A percentile compares a stretch with the other conserved stretches of the same genome.
Evolutionary conservation across 1,140 invertebrate genomes (phyloP).

Genomic region (Apocrypta bakeri): DNA sequence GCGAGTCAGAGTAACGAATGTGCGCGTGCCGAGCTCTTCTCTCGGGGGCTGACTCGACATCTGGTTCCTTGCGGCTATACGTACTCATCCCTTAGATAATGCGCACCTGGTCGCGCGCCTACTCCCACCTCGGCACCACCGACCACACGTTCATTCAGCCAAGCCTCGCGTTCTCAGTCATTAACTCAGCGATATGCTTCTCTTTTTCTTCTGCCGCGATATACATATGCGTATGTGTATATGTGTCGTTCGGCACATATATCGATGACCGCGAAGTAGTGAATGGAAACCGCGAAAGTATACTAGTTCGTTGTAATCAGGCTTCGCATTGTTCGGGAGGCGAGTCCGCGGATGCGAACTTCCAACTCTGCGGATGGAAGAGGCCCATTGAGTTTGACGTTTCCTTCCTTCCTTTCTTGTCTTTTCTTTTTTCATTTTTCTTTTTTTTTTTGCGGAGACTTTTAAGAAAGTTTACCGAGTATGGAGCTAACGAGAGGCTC

Average conservation of each 20-base stretch:
- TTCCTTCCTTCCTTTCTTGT: slow-evolving; percentile 13
- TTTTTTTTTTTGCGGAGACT: not conserved
- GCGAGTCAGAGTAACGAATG: slow-evolving; percentile 29
- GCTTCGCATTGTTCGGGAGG: not conserved
- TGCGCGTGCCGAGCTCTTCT: slow-evolving; percentile 41
- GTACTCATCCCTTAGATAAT: slow-evolving; percentile 53
- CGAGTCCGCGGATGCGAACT: slow-evolving; percentile 24
- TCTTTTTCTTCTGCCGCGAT: not conserved
- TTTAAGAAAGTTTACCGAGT: not conserved
- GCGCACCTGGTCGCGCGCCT: slow-evolving; percentile 50
- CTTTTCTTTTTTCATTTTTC: not conserved
- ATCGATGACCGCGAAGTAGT: not conserved
- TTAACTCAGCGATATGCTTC: slow-evolving; percentile 5
- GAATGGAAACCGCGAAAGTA: not conserved
- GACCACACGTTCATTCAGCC: slow-evolving; percentile 31
- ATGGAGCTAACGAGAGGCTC: not conserved
- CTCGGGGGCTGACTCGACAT: slow-evolving; percentile 34
- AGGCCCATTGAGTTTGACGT: slow-evolving; percentile 33
- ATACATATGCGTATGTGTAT: not conserved
- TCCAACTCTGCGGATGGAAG: not conserved
- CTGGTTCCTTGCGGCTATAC: slow-evolving; percentile 36
- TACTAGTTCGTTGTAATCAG: not conserved
- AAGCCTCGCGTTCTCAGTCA: slow-evolving; percentile 9
- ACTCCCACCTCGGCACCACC: slow-evolving; percentile 36
- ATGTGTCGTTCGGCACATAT: not conserved